phyloP scores from a whole-genome alignment of 2,113 vertebrate genomes.

The Bettongia penicillata region DNA sequence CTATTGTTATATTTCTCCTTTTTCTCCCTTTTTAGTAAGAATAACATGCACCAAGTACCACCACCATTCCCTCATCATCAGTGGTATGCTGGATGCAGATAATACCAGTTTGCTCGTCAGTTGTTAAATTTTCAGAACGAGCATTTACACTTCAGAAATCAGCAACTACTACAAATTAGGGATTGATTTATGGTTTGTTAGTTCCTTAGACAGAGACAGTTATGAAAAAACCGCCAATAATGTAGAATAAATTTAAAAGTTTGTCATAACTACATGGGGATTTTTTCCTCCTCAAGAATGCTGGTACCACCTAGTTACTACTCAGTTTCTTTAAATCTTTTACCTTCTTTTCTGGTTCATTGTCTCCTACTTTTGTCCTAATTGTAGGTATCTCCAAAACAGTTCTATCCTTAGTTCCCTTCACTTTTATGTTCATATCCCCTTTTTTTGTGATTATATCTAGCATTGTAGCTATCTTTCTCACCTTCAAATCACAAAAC shows the following conservation, averaged over 20 bases:
- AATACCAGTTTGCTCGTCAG: background rate
- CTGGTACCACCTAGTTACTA: background rate
- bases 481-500: background rate
- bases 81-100: background rate
- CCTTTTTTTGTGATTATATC: background rate
- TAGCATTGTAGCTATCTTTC: background rate
- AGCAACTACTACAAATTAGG: background rate
- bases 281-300: background rate
- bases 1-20: background rate
- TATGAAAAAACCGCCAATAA: background rate
- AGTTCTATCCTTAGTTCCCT: background rate
- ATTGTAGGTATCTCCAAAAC: background rate
- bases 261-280: too few relatives aligned
- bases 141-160: background rate
- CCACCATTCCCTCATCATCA: background rate
- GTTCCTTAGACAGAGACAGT: background rate
- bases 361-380: background rate
- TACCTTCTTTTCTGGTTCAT: background rate
- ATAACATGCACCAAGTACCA: background rate
- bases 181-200: background rate
- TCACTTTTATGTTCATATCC: background rate
- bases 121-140: background rate
- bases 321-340: background rate
- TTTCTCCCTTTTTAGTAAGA: background rate
- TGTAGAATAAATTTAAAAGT: background rate